Evolutionary conservation across 2,888 invertebrate genomes (phyloP).

Genomic region (Nasonovia ribisnigri): DNA sequence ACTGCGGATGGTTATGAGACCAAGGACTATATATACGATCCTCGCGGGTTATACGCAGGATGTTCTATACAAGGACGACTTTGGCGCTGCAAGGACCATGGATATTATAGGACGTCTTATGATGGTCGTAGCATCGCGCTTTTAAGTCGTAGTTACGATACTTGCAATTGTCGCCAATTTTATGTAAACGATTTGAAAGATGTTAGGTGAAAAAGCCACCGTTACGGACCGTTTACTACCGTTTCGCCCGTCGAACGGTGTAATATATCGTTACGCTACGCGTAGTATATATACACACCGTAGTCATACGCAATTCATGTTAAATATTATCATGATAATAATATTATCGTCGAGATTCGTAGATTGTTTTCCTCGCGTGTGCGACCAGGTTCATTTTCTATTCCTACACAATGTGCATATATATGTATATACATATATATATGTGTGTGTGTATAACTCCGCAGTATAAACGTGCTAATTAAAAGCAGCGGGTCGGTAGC

Average conservation of each 20-base stretch:
- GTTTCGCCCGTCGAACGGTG: not conserved
- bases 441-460: not conserved
- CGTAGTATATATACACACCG: not conserved
- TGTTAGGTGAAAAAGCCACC: not conserved
- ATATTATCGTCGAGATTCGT: not conserved
- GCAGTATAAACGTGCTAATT: conserved; percentile 14
- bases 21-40: not conserved
- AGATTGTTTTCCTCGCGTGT: conserved; percentile 7
- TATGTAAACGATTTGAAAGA: not conserved
- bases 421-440: no score
- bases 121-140: not conserved
- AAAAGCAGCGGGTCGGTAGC: not conserved
- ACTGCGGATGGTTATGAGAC: not conserved
- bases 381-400: not conserved
- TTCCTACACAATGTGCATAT: not conserved
- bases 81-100: no score
- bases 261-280: not conserved
- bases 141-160: not conserved
- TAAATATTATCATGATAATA: conserved; percentile 7
- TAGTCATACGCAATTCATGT: not conserved
- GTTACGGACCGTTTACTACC: not conserved
- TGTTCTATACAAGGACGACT: no score
- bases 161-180: not conserved
- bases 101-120: not conserved
- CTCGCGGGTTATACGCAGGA: not conserved